A percentile compares a stretch with the other conserved stretches of the same genome.
phyloP scores from a whole-genome alignment of 1,140 invertebrate species.

The Harlomillsia oculata region DNA sequence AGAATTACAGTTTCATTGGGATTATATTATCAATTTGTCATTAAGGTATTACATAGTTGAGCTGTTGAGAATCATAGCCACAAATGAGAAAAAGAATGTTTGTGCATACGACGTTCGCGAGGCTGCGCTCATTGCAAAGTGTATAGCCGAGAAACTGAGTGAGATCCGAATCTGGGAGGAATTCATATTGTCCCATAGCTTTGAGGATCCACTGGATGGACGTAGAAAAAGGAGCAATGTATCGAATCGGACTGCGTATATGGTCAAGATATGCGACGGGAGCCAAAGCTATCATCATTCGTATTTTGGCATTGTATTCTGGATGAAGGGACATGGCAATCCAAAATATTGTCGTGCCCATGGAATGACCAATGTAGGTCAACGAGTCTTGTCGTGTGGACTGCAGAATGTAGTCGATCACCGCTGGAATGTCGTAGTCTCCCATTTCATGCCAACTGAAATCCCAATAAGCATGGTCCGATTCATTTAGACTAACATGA shows the following conservation, averaged over 20 bases:
- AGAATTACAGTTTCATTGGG: too few species aligned
- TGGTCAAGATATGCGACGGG: conserved; percentile 2
- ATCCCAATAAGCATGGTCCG: neutral
- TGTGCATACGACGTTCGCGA: too few species aligned
- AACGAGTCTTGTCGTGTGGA: too few species aligned
- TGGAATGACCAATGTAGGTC: too few species aligned
- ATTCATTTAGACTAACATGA: neutral
- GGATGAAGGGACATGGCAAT: conserved; percentile 34
- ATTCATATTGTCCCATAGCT: too few species aligned
- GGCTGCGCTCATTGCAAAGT: too few species aligned
- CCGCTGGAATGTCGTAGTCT: conserved; percentile 51
- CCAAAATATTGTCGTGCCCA: conserved; percentile 43
- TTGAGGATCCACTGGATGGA: too few species aligned
- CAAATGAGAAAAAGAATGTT: neutral
- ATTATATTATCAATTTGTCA: too few species aligned
- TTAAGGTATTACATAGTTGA: neutral
- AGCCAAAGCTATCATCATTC: conserved; percentile 54
- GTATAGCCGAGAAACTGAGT: too few species aligned
- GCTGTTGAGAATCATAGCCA: neutral
- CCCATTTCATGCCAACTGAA: conserved; percentile 56
- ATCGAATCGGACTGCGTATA: conserved; percentile 7
- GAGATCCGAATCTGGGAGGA: too few species aligned
- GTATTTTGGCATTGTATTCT: conserved; percentile 36
- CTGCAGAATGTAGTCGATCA: conserved; percentile 54
- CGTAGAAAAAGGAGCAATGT: conserved; percentile 10